Percentiles rank a stretch among this genome's conserved stretches.
These are phyloP conservation scores for Chelon labrosus DNA, from an alignment of 2,797 vertebrate species.

Conservation along the genomic window DNA sequence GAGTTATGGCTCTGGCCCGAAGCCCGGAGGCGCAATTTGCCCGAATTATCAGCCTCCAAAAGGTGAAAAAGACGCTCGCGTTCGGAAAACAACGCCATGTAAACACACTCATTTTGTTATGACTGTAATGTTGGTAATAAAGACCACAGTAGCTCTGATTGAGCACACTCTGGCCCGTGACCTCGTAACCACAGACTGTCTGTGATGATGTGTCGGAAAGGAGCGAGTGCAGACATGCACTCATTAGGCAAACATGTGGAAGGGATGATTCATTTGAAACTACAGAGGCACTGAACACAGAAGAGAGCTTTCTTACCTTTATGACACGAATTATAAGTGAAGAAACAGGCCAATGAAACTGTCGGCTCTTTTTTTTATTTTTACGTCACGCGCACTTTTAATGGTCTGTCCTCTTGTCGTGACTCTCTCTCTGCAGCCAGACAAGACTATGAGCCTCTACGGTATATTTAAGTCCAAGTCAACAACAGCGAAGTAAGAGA, in stretches of 20 bases:
- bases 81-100: conserved; percentile 30
- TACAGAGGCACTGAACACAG: conserved; percentile 53
- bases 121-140: conserved; percentile 30
- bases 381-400: not conserved
- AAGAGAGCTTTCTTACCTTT: conserved; percentile 63
- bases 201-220: conserved; percentile 75
- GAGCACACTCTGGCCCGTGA: conserved; percentile 57
- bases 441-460: not conserved
- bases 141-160: conserved; percentile 35
- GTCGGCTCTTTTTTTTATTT: conserved; percentile 18
- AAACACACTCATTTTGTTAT: conserved; percentile 23
- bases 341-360: conserved; percentile 24
- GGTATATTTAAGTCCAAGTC: not conserved
- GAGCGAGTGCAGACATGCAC: conserved; percentile 76
- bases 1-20: conserved; percentile 54
- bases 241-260: conserved; percentile 82
- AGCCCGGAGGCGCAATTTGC: conserved; percentile 42
- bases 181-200: conserved; percentile 66
- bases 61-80: conserved; percentile 12
- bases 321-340: conserved; percentile 40
- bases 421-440: not conserved
- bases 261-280: conserved; percentile 79
- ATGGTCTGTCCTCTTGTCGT: not conserved
- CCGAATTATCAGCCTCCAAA: conserved; percentile 43
- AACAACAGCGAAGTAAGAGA: conserved; percentile 19